Evolutionary conservation across 2,888 invertebrate species (phyloP), one percentile per base, ranked within the genome.

Genomic region (Drosophila seclusa): DNA sequence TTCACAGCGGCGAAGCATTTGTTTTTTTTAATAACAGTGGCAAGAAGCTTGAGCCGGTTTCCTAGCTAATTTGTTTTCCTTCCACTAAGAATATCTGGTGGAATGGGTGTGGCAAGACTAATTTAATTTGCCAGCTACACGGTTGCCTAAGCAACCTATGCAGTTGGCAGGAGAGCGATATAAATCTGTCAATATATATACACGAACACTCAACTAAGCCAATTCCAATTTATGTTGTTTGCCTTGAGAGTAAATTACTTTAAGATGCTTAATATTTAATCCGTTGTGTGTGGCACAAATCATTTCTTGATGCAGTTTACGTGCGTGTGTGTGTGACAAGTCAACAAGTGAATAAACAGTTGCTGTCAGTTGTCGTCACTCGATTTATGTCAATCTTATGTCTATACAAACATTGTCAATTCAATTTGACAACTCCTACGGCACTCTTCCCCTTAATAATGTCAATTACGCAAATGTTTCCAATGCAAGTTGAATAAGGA

Each of bases 1-100:
- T 85, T 76, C 73, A 42, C 70, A 63, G 69, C 71, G 58, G 40
- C 72, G 49, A 62, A 52, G 61, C 58, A 69, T 27, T 55, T 68
- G 81, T 82, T 67, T 68, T 83, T 82, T 86, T 83, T 75, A 71
- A 76, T 82, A 80, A 68, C 64, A 70, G 78, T 40, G 49, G 71
- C 59, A 16, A 66, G 58, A 32, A 61, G 64, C 21, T 77, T 65
- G 59, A 54, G 64, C 32, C 38, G 60, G 53, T 32, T 66, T 48
- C 61, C 66, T 66, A 70, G 69, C 64, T 77, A 69, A 77, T 77
- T 77, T 77, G 69, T 59, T 69, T 57, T 58, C 32, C 60, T 57
- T 60, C 69, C 57, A 62, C 64, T 62, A 55, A 36, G 62, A 68
- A 48, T 64, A 66, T 24, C 13, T 60, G 18, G 13, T 10, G 54